Evolutionary conservation across 2,888 invertebrate genomes (phyloP).

Genomic region (Acanthacorydalis orientalis): DNA sequence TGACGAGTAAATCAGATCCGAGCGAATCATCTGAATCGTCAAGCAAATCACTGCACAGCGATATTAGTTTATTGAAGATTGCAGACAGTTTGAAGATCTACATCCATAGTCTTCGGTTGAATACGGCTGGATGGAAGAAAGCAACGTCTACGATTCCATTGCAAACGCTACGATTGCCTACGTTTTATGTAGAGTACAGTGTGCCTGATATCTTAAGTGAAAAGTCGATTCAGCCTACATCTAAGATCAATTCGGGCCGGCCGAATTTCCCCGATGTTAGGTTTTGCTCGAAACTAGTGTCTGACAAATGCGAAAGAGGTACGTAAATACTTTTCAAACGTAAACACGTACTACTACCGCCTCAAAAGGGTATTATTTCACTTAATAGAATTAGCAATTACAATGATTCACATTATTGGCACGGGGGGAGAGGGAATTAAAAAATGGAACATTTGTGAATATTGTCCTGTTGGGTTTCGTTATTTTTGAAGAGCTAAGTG

Average conservation of each 20-base stretch:
- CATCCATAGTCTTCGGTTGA: constrained; percentile 26
- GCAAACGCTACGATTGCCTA: constrained; percentile 12
- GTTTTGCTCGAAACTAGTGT: constrained; percentile 25
- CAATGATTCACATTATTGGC: too few relatives aligned
- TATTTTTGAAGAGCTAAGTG: too few relatives aligned
- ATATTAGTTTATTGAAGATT: constrained; percentile 15
- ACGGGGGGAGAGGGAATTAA: too few relatives aligned
- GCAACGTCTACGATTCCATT: constrained; percentile 11
- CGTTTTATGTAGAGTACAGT: constrained; percentile 30
- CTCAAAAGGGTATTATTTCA: too few relatives aligned
- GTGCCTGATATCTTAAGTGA: constrained; percentile 21
- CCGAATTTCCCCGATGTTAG: constrained; percentile 20
- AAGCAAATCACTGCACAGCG: not conserved
- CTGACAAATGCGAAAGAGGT: constrained; percentile 20
- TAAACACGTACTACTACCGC: too few relatives aligned
- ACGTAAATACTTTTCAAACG: too few relatives aligned
- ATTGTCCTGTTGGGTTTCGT: too few relatives aligned
- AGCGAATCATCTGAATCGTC: not conserved
- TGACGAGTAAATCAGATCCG: not conserved
- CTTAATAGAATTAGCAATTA: too few relatives aligned
- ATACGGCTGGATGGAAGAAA: constrained; percentile 27
- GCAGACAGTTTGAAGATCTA: constrained; percentile 27
- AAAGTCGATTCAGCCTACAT: constrained; percentile 14
- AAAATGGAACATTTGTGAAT: too few relatives aligned
- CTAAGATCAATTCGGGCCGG: constrained; percentile 22